These are phyloP conservation scores for Lamprologus lemairii DNA, from an alignment of 2,113 vertebrate genomes.

Conservation along the genomic window DNA sequence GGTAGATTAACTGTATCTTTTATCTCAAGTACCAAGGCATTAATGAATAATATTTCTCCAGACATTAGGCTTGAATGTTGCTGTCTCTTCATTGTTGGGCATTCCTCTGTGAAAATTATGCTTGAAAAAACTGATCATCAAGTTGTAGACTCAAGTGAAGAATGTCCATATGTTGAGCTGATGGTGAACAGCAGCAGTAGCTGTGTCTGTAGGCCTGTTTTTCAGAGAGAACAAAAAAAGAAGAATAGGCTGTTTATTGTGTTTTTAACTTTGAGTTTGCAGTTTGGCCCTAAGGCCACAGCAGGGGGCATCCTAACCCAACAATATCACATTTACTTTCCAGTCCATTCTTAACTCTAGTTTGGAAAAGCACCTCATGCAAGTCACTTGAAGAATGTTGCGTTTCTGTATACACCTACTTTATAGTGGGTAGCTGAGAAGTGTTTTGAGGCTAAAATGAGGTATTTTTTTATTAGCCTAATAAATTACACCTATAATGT, in stretches of 20 bases:
- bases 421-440: neutral
- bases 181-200: neutral
- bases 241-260: neutral
- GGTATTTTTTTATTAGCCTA: neutral
- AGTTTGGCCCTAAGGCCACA: conserved; percentile 12
- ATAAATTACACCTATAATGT: neutral
- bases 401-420: neutral
- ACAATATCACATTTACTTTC: neutral
- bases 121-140: neutral
- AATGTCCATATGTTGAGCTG: neutral
- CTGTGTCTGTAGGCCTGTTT: neutral
- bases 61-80: neutral
- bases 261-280: neutral
- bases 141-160: neutral
- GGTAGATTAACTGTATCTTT: neutral
- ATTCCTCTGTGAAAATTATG: neutral
- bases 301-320: conserved; percentile 59
- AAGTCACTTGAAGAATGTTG: neutral
- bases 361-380: neutral
- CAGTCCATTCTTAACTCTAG: neutral
- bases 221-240: neutral
- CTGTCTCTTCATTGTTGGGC: neutral
- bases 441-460: neutral
- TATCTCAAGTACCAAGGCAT: neutral
- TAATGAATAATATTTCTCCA: neutral